Percentiles rank a stretch among this genome's conserved stretches.
phyloP scores from a whole-genome alignment of 2,888 invertebrate genomes.

The Gasteruption jaculator region DNA sequence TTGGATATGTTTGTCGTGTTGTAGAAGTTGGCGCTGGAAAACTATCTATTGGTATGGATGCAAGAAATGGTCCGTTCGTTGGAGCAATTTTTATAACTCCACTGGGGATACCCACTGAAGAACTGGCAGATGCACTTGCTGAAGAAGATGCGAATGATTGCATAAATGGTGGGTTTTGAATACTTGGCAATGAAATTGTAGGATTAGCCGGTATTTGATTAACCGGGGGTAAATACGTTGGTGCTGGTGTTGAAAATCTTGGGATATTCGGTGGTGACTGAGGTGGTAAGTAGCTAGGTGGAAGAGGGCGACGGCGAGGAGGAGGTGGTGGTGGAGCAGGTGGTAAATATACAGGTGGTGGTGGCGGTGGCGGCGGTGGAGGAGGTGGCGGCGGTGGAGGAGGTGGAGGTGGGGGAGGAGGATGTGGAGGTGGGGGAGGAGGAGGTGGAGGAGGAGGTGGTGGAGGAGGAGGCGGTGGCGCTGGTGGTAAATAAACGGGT shows the following conservation, averaged over 20 bases:
- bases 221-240: constrained; percentile 27
- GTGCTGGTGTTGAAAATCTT: constrained; percentile 20
- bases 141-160: constrained; percentile 1
- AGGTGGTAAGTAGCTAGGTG: constrained; percentile 6
- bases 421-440: constrained; percentile 14
- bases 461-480: constrained; percentile 17
- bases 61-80: too few species aligned
- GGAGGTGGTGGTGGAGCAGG: constrained; percentile 8
- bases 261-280: neutral
- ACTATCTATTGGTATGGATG: neutral
- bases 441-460: constrained; percentile 13
- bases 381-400: constrained; percentile 12
- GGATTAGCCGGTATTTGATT: constrained; percentile 1
- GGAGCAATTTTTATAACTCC: too few species aligned
- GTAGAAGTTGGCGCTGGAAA: constrained; percentile 3
- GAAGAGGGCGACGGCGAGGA: constrained; percentile 8
- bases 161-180: neutral
- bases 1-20: constrained; percentile 1
- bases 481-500: constrained; percentile 3
- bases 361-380: constrained; percentile 15
- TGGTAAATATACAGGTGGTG: constrained; percentile 10
- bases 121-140: constrained; percentile 2
- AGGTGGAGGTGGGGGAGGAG: constrained; percentile 12
- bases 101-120: too few species aligned
- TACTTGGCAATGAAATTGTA: neutral